These are phyloP conservation scores for Characodon lateralis DNA, from an alignment of 2,797 vertebrate genomes.

Conservation along the genomic window DNA sequence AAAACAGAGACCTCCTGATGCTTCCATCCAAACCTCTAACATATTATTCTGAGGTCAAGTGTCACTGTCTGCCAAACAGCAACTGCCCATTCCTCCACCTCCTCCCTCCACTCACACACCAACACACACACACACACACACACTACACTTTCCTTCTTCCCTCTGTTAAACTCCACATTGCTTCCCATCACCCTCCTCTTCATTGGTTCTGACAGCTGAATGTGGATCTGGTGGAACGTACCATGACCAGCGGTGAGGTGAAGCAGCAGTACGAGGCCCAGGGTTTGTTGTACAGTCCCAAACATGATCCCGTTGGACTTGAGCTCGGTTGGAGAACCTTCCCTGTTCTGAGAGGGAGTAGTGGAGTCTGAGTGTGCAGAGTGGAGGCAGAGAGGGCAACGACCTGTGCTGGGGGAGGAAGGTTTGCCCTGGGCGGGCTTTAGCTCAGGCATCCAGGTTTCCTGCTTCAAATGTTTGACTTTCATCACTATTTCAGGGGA, in stretches of 20 bases:
- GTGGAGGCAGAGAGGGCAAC: slow-evolving; percentile 15
- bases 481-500: background rate
- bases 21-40: background rate
- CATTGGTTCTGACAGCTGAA: background rate
- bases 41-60: slow-evolving; percentile 20
- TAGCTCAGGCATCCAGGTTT: slow-evolving; percentile 5
- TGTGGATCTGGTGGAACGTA: slow-evolving; percentile 32
- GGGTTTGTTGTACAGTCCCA: slow-evolving; percentile 18
- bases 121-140: background rate
- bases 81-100: background rate
- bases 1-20: background rate
- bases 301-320: slow-evolving; percentile 45
- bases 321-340: slow-evolving; percentile 26
- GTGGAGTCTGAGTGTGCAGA: slow-evolving; percentile 37
- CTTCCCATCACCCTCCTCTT: background rate
- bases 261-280: slow-evolving; percentile 47
- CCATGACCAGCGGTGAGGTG: slow-evolving; percentile 46
- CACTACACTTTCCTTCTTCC: background rate
- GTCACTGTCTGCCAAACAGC: slow-evolving; percentile 27
- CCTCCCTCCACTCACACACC: background rate
- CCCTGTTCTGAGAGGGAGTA: slow-evolving; percentile 19
- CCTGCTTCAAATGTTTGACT: background rate
- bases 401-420: slow-evolving; percentile 15
- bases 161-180: background rate
- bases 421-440: slow-evolving; percentile 17